Evolutionary conservation across 2,113 vertebrate genomes (phyloP).

Genomic region (Anthoscopus minutus): DNA sequence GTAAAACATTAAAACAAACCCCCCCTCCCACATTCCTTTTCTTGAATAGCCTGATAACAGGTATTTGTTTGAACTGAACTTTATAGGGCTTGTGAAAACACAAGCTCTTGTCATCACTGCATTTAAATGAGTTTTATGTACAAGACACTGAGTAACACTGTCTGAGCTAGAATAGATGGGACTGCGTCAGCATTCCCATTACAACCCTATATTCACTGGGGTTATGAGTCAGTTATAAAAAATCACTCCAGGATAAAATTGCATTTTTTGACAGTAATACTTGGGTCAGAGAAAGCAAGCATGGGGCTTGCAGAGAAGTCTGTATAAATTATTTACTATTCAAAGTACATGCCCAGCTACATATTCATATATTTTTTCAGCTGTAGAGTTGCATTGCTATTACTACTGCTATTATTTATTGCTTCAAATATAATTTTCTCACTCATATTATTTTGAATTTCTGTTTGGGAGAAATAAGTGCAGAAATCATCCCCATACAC

Average conservation of each 20-base stretch:
- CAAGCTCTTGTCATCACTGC: constrained; percentile 19
- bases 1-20: constrained; percentile 24
- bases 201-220: background rate
- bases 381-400: background rate
- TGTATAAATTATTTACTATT: background rate
- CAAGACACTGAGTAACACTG: background rate
- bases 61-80: constrained; percentile 31
- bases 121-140: constrained; percentile 15
- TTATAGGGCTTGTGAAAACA: constrained; percentile 40
- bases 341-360: background rate
- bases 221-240: background rate
- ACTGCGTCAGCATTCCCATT: background rate
- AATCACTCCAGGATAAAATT: background rate
- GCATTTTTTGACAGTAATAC: background rate
- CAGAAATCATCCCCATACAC: background rate
- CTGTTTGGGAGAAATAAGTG: background rate
- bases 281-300: background rate
- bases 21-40: background rate
- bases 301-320: background rate
- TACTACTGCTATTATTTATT: background rate
- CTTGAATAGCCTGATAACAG: background rate
- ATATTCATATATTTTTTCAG: background rate
- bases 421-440: background rate
- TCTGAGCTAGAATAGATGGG: background rate
- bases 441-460: background rate